Conservation (phyloP, 2,113 vertebrate genomes). For the Haemorhous mexicanus region DNA sequence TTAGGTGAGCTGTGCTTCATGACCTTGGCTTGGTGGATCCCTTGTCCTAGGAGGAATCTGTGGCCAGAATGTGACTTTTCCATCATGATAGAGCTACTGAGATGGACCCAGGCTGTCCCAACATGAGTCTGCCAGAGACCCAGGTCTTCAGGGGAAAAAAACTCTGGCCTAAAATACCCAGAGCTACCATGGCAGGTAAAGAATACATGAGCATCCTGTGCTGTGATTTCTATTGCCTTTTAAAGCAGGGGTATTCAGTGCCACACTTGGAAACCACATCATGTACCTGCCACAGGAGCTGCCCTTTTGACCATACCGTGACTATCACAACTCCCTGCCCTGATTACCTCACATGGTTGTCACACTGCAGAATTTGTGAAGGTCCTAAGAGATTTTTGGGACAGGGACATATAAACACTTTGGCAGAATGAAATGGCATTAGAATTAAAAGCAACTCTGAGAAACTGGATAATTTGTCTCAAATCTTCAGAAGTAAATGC, state of each 20-base stretch:
- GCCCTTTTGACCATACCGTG: fast-evolving
- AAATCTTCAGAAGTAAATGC: not conserved
- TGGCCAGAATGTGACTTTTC: not conserved
- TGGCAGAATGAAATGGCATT: not conserved
- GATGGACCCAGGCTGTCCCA: not conserved
- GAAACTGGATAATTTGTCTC: not conserved
- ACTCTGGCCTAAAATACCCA: not conserved
- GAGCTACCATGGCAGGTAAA: not conserved
- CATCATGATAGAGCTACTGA: not conserved
- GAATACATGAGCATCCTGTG: not conserved
- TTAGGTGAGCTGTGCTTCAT: not conserved
- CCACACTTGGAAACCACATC: not conserved
- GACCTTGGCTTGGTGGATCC: not conserved
- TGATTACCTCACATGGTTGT: not conserved
- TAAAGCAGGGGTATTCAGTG: not conserved
- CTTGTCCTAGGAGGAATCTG: not conserved
- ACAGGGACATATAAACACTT: not conserved
- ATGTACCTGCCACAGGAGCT: not conserved
- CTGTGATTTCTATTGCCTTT: not conserved
- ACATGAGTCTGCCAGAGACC: not conserved
- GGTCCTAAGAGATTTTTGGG: not conserved
- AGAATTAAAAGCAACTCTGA: not conserved
- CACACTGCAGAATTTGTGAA: not conserved
- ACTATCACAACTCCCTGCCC: not conserved
- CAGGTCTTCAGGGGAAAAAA: not conserved